Conservation (phyloP, 37 sponge, comb jelly and placozoan genomes). For the Chondrosia reniformis region DNA sequence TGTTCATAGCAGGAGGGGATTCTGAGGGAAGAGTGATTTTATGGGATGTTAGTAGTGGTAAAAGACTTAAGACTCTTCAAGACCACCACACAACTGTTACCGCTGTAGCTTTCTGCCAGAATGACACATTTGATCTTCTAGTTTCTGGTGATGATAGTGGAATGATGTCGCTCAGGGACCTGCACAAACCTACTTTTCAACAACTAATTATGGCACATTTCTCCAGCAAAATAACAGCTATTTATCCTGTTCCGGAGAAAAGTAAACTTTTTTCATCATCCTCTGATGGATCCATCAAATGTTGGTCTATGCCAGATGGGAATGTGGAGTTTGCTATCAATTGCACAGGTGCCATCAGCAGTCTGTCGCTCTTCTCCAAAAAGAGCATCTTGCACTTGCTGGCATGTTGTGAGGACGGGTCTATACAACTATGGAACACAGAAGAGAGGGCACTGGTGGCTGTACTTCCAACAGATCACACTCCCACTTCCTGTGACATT, state of each 20-base stretch:
- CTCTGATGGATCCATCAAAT: background rate
- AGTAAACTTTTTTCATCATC: background rate
- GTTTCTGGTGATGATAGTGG: constrained; percentile 41
- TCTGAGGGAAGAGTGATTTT: constrained; percentile 35
- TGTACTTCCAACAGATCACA: background rate
- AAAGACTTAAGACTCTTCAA: constrained; percentile 35
- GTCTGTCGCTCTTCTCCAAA: background rate
- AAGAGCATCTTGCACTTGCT: constrained; percentile 1
- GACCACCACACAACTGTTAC: constrained; percentile 41
- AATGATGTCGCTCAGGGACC: constrained; percentile 31
- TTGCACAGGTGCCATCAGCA: background rate
- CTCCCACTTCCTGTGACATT: background rate
- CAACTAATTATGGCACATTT: background rate
- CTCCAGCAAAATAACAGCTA: background rate
- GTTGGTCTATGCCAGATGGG: constrained; percentile 9
- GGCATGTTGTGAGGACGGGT: background rate
- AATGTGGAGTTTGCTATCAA: background rate
- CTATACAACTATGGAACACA: constrained; percentile 7
- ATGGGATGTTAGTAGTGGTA: constrained; percentile 48
- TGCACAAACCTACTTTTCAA: constrained; percentile 21
- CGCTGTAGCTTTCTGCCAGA: constrained; percentile 31
- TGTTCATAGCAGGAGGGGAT: constrained; percentile 44
- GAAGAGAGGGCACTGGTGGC: background rate
- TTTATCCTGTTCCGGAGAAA: background rate
- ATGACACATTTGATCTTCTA: constrained; percentile 13